Evolutionary conservation across 2,113 vertebrate genomes (phyloP).

Genomic region (Tupaia tana): DNA sequence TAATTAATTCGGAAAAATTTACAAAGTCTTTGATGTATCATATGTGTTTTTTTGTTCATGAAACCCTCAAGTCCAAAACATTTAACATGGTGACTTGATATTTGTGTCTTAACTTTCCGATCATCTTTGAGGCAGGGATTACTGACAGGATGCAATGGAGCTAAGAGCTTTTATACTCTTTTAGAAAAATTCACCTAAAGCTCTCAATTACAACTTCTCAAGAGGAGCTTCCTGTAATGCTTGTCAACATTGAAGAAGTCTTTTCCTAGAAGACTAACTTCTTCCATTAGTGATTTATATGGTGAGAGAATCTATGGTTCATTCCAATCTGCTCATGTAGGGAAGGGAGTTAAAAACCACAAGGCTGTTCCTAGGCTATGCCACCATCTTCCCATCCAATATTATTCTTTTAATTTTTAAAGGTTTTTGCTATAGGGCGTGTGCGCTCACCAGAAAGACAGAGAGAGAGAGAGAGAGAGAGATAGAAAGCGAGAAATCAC

Average conservation of each 20-base stretch:
- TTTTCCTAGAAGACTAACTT: background rate
- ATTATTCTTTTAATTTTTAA: no score
- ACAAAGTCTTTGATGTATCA: background rate
- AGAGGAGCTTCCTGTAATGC: background rate
- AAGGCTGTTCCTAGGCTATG: no score
- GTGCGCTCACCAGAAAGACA: no score
- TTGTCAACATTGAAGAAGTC: background rate
- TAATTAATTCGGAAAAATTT: background rate
- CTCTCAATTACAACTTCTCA: background rate
- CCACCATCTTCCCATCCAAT: background rate
- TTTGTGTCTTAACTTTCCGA: background rate
- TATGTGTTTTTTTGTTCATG: background rate
- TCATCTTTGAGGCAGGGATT: background rate
- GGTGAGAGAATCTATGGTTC: background rate
- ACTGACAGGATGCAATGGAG: background rate
- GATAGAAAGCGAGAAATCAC: no score
- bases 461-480: no score
- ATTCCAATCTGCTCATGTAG: background rate
- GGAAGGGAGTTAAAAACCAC: background rate
- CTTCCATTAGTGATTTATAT: background rate
- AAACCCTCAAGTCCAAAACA: constrained; percentile 1
- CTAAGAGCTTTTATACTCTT: background rate
- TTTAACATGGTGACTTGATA: background rate
- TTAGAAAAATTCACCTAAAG: background rate
- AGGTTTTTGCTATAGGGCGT: no score